These are phyloP conservation scores for Pseudorectes ferrugineus DNA, from an alignment of 2,113 vertebrate species.

Conservation along the genomic window DNA sequence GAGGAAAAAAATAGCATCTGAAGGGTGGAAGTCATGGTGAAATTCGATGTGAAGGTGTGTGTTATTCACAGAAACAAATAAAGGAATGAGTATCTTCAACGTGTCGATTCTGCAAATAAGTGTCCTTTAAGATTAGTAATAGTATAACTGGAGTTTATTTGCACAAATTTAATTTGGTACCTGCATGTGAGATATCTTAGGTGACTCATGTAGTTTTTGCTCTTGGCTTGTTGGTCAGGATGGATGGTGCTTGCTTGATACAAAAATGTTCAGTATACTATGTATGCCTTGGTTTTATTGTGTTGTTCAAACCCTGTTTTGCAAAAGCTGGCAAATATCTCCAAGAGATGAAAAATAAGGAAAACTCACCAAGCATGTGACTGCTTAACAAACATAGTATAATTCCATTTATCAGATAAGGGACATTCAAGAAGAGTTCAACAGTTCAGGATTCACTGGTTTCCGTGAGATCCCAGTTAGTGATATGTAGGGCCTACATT, in stretches of 20 bases:
- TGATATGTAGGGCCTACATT: neutral
- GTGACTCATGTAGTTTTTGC: neutral
- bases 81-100: neutral
- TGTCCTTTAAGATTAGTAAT: neutral
- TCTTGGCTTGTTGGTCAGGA: neutral
- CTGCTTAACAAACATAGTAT: neutral
- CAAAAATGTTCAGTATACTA: neutral
- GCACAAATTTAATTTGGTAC: neutral
- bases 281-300: neutral
- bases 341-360: neutral
- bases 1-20: neutral
- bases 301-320: neutral
- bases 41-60: accelerated
- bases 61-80: neutral
- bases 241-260: neutral
- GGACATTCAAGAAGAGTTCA: neutral
- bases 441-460: neutral
- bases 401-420: neutral
- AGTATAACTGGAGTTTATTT: neutral
- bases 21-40: neutral
- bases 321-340: neutral
- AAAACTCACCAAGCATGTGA: neutral
- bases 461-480: neutral
- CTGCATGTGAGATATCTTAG: neutral
- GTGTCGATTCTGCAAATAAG: neutral